These are phyloP conservation scores for Megaceryle alcyon DNA, from an alignment of 2,797 vertebrate genomes.

Conservation along the genomic window DNA sequence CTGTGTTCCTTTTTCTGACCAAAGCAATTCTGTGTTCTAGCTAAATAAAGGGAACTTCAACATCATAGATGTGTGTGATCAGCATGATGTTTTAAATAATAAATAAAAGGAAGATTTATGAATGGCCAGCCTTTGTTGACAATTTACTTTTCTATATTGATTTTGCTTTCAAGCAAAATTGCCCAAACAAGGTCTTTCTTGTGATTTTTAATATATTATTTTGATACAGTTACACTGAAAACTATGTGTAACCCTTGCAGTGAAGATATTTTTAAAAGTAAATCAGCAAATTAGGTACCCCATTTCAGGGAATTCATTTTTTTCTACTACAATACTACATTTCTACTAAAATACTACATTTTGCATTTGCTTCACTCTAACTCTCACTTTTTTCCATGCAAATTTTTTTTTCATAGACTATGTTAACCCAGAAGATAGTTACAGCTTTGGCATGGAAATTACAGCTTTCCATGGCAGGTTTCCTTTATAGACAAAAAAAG, in stretches of 20 bases:
- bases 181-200: not conserved
- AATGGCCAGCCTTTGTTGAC: not conserved
- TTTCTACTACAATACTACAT: not conserved
- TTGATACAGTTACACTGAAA: not conserved
- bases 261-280: not conserved
- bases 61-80: not conserved
- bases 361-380: not conserved
- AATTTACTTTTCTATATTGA: constrained; percentile 41
- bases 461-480: not conserved
- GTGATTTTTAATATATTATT: not conserved
- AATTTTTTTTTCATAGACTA: not conserved
- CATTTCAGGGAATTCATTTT: not conserved
- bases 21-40: not conserved
- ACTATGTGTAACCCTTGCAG: not conserved
- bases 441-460: not conserved
- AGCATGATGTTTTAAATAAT: not conserved
- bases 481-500: not conserved
- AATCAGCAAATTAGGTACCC: not conserved
- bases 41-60: not conserved
- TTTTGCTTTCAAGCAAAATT: constrained; percentile 30
- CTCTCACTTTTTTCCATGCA: not conserved
- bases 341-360: not conserved
- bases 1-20: not conserved
- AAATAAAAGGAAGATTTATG: constrained; percentile 24
- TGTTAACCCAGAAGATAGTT: not conserved